Percentiles rank a stretch among this genome's conserved stretches.
These are phyloP conservation scores for Aphis craccivora DNA, from an alignment of 1,140 invertebrate genomes.

Conservation along the genomic window DNA sequence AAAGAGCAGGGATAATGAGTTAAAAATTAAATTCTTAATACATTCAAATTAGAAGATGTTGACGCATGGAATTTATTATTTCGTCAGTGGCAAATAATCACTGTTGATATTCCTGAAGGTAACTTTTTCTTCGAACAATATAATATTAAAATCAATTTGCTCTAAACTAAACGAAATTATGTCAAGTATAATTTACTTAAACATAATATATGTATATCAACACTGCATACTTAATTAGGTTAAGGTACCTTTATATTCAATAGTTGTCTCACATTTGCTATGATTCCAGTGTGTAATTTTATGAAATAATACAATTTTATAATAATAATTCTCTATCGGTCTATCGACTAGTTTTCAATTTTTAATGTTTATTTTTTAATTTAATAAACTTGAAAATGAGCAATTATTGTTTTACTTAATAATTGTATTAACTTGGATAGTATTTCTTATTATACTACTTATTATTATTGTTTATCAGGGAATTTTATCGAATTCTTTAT, in stretches of 20 bases:
- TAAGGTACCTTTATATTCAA: not conserved
- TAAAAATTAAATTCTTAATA: constrained; percentile 29
- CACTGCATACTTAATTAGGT: not conserved
- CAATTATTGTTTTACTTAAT: not conserved
- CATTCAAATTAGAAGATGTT: not conserved
- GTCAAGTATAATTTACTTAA: not conserved
- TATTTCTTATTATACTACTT: not conserved
- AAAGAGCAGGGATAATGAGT: not conserved
- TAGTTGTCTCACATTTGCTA: not conserved
- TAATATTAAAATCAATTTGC: not conserved
- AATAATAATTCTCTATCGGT: not conserved
- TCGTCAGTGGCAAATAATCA: not conserved
- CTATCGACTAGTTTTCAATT: not conserved
- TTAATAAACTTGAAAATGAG: not conserved
- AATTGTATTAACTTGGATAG: not conserved
- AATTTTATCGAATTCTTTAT: not conserved
- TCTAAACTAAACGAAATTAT: not conserved
- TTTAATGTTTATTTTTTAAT: not conserved
- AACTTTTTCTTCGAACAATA: not conserved
- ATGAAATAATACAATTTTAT: not conserved
- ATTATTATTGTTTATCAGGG: not conserved
- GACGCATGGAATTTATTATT: not conserved
- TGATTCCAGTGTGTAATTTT: not conserved
- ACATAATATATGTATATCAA: not conserved
- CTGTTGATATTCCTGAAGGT: not conserved